These are phyloP conservation scores for Drosophila ogumai DNA, from an alignment of 1,140 invertebrate genomes.

Conservation along the genomic window DNA sequence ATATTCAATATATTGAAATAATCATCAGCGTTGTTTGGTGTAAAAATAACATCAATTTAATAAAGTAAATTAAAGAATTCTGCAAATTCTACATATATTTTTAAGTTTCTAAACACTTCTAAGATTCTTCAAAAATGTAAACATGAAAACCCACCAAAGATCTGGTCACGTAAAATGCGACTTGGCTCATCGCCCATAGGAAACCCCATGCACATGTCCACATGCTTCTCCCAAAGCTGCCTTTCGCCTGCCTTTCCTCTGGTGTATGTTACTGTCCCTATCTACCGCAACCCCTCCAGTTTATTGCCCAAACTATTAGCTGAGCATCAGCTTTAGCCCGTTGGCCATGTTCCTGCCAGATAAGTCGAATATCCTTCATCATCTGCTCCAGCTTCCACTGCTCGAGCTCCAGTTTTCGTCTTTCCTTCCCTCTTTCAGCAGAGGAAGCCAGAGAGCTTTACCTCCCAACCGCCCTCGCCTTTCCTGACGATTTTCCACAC, in stretches of 20 bases:
- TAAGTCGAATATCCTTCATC: conserved; percentile 66
- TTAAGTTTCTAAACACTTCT: no score
- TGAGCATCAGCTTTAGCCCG: conserved; percentile 49
- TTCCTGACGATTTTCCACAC: conserved; percentile 7
- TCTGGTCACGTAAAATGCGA: conserved; percentile 17
- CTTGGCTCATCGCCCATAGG: conserved; percentile 20
- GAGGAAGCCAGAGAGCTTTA: background rate
- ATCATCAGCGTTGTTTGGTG: no score
- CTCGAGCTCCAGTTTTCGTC: conserved; percentile 14
- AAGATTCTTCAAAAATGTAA: background rate
- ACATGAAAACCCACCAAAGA: background rate
- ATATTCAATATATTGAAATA: no score
- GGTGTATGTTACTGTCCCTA: conserved; percentile 25
- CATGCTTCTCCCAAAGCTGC: conserved; percentile 33
- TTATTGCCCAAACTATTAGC: conserved; percentile 53
- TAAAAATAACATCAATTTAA: background rate
- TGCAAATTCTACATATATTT: background rate
- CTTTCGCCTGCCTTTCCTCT: conserved; percentile 29
- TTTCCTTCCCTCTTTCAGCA: background rate
- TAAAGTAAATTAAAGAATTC: no score
- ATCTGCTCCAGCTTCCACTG: conserved; percentile 31
- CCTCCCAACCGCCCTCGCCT: background rate
- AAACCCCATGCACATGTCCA: conserved; percentile 22
- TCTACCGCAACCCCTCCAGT: conserved; percentile 21
- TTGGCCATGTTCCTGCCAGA: conserved; percentile 68